Percentiles rank a stretch among this genome's conserved stretches.
These are phyloP conservation scores for Gasterosteus nipponicus DNA, from an alignment of 2,113 vertebrate genomes.

Conservation along the genomic window DNA sequence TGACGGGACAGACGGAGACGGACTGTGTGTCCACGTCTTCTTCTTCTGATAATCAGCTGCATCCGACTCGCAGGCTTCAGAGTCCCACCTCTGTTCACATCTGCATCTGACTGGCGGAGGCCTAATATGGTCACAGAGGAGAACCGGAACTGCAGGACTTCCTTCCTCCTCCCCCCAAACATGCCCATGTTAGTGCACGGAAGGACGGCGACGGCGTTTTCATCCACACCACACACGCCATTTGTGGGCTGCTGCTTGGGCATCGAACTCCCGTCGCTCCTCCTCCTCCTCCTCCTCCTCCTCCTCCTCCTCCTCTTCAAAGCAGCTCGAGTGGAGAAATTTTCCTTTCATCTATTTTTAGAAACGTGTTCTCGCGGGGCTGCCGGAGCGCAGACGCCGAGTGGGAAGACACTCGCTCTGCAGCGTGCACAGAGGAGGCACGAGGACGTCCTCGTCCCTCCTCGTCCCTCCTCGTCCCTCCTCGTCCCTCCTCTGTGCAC, in stretches of 20 bases:
- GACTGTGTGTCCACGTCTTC: neutral
- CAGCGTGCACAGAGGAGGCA: neutral
- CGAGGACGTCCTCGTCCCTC: constrained; percentile 8
- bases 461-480: too few relatives aligned
- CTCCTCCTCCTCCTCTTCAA: constrained; percentile 45
- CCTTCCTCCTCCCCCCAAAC: constrained; percentile 13
- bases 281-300: constrained; percentile 57
- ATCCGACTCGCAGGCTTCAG: neutral
- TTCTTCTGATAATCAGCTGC: neutral
- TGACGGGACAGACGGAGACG: neutral
- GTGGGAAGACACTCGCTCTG: constrained; percentile 35
- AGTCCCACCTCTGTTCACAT: constrained; percentile 16
- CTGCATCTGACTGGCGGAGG: constrained; percentile 31
- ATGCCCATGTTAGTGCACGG: constrained; percentile 72
- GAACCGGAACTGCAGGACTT: constrained; percentile 72
- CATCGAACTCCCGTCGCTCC: constrained; percentile 33
- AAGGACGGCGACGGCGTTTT: constrained; percentile 52
- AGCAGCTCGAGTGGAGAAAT: constrained; percentile 46
- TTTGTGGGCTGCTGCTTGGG: constrained; percentile 63
- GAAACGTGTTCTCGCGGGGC: constrained; percentile 64
- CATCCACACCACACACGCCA: constrained; percentile 48
- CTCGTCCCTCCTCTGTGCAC: constrained; percentile 25
- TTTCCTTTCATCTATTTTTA: constrained; percentile 77
- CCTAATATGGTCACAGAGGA: constrained; percentile 58
- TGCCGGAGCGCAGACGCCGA: constrained; percentile 55